Percentiles rank a stretch among this genome's conserved stretches.
Evolutionary conservation across 2,797 vertebrate genomes (phyloP).

Genomic region (Loriculus beryllinus): DNA sequence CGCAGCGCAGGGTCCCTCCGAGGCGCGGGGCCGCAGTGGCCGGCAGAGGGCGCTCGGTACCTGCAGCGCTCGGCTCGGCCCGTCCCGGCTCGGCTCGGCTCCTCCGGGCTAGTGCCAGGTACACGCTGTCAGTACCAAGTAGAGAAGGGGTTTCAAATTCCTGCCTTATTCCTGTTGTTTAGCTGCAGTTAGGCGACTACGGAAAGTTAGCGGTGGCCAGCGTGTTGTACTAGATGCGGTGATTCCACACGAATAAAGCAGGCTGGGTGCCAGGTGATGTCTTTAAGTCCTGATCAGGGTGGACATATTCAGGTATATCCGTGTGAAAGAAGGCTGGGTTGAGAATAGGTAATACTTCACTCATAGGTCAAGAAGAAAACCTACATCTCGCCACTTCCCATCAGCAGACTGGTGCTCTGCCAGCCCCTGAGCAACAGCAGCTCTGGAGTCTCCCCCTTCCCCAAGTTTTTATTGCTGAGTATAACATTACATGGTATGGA

Average conservation of each 20-base stretch:
- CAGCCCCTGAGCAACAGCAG: background rate
- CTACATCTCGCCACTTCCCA: background rate
- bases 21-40: background rate
- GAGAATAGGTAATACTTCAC: background rate
- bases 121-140: fast-evolving
- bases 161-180: fast-evolving
- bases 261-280: background rate
- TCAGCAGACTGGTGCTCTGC: fast-evolving
- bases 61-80: background rate
- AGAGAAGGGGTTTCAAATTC: background rate
- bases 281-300: background rate
- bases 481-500: fast-evolving
- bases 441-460: background rate
- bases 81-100: background rate
- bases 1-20: background rate
- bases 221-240: background rate
- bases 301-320: fast-evolving
- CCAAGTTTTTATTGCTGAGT: background rate
- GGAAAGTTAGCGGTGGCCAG: background rate
- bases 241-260: fast-evolving
- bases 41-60: conserved; percentile 32
- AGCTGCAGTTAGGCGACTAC: fast-evolving
- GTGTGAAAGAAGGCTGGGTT: background rate
- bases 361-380: background rate
- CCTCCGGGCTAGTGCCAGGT: fast-evolving